Percentiles rank a stretch among this genome's conserved stretches.
Evolutionary conservation across 2,888 invertebrate species (phyloP).

Genomic region (Cheilosia pagana): DNA sequence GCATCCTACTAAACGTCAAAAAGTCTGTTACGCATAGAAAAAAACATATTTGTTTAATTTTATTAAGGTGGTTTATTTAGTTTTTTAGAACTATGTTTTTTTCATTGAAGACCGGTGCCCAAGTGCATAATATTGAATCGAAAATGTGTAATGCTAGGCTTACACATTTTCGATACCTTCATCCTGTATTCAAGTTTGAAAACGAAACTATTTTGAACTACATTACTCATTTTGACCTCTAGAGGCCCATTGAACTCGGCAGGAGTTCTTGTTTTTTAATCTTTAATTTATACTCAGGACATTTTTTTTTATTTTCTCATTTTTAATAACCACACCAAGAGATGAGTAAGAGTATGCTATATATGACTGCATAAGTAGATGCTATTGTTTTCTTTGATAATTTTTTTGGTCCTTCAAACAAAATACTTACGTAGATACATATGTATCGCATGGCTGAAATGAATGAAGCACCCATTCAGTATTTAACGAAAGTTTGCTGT

Average conservation of each 20-base stretch:
- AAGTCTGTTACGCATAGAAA: too few relatives aligned
- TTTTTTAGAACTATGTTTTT: too few relatives aligned
- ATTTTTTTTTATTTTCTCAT: not conserved
- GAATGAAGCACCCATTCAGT: conserved; percentile 52
- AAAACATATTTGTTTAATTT: too few relatives aligned
- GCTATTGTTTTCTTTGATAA: conserved; percentile 48
- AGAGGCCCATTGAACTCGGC: not conserved
- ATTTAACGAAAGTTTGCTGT: conserved; percentile 62
- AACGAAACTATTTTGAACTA: not conserved
- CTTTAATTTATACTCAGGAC: not conserved
- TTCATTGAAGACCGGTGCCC: too few relatives aligned
- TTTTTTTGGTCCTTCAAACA: conserved; percentile 44
- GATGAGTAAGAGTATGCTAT: conserved; percentile 10
- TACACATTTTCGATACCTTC: too few relatives aligned
- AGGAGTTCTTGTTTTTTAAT: not conserved
- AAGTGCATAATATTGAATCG: too few relatives aligned
- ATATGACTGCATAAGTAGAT: conserved; percentile 48
- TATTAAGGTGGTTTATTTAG: too few relatives aligned
- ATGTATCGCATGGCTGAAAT: conserved; percentile 30
- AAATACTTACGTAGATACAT: conserved; percentile 22
- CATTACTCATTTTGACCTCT: conserved; percentile 3
- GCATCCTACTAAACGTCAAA: too few relatives aligned
- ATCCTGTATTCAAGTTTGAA: not conserved
- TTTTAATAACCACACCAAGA: conserved; percentile 36
- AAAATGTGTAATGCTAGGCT: too few relatives aligned